Conservation (phyloP, 2,113 vertebrate genomes). For the Noctilio leporinus region DNA sequence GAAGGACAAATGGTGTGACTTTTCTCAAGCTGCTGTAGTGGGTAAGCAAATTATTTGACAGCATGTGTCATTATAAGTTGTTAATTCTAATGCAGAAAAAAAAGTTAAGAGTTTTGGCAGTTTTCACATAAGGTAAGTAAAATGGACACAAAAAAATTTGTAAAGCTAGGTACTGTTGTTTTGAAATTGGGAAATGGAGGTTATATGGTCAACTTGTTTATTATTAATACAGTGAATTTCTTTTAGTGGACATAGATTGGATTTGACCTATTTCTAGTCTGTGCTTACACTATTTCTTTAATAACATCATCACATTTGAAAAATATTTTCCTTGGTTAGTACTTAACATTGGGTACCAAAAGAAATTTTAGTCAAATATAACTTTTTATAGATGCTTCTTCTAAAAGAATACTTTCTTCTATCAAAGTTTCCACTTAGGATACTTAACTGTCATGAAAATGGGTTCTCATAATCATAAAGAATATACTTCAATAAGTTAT, state of each 20-base stretch:
- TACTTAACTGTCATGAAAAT: slow-evolving; percentile 25
- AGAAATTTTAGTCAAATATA: not conserved
- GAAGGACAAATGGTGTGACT: slow-evolving; percentile 2
- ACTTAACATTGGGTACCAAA: not conserved
- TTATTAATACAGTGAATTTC: not conserved
- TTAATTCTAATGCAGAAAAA: not conserved
- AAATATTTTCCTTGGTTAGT: not conserved
- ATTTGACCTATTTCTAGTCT: not conserved
- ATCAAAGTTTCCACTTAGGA: not conserved
- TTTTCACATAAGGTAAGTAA: not conserved
- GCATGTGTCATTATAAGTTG: not conserved
- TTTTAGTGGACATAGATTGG: not conserved
- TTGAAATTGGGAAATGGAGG: not conserved
- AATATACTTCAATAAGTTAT: slow-evolving; percentile 49
- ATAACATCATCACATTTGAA: not conserved
- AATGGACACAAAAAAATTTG: not conserved
- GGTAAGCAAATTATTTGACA: slow-evolving; percentile 8
- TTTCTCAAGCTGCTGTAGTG: not conserved
- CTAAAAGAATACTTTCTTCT: fast-evolving
- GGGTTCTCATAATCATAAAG: not conserved
- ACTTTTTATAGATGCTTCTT: not conserved
- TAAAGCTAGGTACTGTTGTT: not conserved
- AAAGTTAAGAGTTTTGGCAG: not conserved
- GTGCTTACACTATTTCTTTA: not conserved
- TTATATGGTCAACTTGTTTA: not conserved